phyloP scores from a whole-genome alignment of 2,113 vertebrate genomes.

The Petrocephalus microphthalmus region DNA sequence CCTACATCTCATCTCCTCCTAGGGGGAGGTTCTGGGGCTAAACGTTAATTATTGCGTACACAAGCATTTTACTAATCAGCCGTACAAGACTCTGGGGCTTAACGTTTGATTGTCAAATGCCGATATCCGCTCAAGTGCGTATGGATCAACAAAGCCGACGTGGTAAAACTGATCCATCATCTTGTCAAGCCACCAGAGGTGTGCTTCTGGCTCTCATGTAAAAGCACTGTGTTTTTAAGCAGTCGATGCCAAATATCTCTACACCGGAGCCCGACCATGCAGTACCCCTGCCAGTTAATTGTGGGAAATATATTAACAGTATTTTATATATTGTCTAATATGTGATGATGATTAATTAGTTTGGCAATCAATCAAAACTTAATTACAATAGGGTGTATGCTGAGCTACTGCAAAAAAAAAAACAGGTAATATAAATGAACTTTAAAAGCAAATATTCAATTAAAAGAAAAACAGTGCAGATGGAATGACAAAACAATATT shows the following conservation, averaged over 20 bases:
- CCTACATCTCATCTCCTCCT: conserved; percentile 53
- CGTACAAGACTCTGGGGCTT: conserved; percentile 60
- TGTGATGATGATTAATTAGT: neutral
- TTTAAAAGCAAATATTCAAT: neutral
- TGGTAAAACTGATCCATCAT: conserved; percentile 81
- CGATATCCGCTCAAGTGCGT: conserved; percentile 74
- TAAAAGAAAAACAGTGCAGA: neutral
- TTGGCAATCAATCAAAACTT: neutral
- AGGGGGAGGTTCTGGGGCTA: conserved; percentile 60
- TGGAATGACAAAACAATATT: neutral
- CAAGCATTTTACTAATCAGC: conserved; percentile 83
- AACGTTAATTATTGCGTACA: conserved; percentile 76
- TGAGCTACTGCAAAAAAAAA: neutral
- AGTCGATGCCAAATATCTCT: neutral
- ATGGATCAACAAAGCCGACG: conserved; percentile 82
- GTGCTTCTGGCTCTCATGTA: conserved; percentile 40
- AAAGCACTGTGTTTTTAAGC: neutral
- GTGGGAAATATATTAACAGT: neutral
- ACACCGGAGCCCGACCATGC: neutral
- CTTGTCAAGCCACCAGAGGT: conserved; percentile 71
- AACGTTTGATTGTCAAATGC: conserved; percentile 82
- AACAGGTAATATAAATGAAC: neutral
- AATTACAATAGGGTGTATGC: neutral
- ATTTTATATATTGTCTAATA: neutral
- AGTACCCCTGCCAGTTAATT: neutral